Conservation (phyloP, 2,888 invertebrate genomes). For the Parnassius smintheus region DNA sequence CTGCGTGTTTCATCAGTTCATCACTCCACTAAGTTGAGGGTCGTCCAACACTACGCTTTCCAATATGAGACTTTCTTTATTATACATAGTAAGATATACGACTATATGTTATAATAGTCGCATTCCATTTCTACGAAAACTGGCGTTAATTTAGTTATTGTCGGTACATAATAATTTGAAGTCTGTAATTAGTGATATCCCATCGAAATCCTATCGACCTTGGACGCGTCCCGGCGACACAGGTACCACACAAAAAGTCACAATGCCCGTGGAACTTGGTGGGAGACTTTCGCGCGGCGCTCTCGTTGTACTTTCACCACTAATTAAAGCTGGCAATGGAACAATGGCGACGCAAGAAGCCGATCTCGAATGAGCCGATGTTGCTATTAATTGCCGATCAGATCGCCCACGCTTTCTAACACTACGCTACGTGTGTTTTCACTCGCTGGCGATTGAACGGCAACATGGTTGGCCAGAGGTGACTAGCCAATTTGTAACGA, state of each 20-base stretch:
- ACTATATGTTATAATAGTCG: too few relatives aligned
- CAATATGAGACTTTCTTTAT: too few relatives aligned
- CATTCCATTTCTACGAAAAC: too few relatives aligned
- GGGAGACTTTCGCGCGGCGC: conserved; percentile 68
- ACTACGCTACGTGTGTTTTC: conserved; percentile 40
- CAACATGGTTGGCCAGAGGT: neutral
- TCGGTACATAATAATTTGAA: neutral
- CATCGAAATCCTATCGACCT: conserved; percentile 18
- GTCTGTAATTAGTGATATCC: neutral
- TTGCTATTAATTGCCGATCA: conserved; percentile 73
- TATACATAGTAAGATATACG: too few relatives aligned
- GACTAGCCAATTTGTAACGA: neutral
- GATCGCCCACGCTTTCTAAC: conserved; percentile 76
- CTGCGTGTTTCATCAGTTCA: too few relatives aligned
- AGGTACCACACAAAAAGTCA: conserved; percentile 38
- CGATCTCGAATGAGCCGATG: conserved; percentile 65
- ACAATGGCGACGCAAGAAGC: conserved; percentile 73
- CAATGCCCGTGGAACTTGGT: conserved; percentile 56
- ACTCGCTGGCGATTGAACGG: conserved; percentile 1
- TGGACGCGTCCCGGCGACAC: neutral
- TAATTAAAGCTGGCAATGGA: conserved; percentile 73
- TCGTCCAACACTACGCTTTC: too few relatives aligned
- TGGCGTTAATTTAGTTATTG: too few relatives aligned
- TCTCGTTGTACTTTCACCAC: conserved; percentile 76
- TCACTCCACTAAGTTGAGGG: too few relatives aligned